Base-by-base conservation (phyloP, 2,888 invertebrate species). In the Eupithecia subfuscata region DNA sequence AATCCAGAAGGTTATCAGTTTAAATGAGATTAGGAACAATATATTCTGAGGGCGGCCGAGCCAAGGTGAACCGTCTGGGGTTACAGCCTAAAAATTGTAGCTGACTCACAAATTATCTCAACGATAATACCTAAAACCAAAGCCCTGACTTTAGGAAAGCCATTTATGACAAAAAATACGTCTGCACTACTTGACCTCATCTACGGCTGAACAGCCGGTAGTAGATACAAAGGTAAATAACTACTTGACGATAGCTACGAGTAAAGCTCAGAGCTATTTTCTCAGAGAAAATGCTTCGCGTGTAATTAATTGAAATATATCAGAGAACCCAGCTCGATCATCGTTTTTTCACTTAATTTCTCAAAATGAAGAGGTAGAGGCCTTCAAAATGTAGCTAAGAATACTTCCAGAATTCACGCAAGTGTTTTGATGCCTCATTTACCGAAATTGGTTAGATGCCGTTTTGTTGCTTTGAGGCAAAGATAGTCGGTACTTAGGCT, bases 21-120 rank as follows among this genome's bases (percentile, higher is more conserved):
- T 79, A 76, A 78, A 79, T 76, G 74, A 80, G 77, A 79, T 81
- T 76, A 78, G 75, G 77, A 75, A 78, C 76, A 78, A 75, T 74
- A 76, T 79, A 69, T 80, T n/a, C 74, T 70, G 56, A 45, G 70
- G 76, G 75, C 64, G 73, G 75, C 71, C 77, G 74, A 71, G 67
- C 45, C 77, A 81, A 81, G 81, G 80, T 80, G 79, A 80, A 75
- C 70, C 56, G 78, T 78, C 78, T 76, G 69, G 72, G 52, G 75
- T 73, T 77, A 64, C 72, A 73, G 75, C 67, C 64, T 52, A 60
- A 63, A 52, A 22, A n/a, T 18, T 60, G 12, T 30, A 22, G 70
- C 70, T 63, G 70, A 14, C 43, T 68, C 70, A 69, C 60, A 56
- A 22, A n/a, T 7, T 67, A 30, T 25, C 30, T 63, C 8, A n/a